phyloP scores from a whole-genome alignment of 2,113 vertebrate genomes.

The Tretioscincus oriximinensis region DNA sequence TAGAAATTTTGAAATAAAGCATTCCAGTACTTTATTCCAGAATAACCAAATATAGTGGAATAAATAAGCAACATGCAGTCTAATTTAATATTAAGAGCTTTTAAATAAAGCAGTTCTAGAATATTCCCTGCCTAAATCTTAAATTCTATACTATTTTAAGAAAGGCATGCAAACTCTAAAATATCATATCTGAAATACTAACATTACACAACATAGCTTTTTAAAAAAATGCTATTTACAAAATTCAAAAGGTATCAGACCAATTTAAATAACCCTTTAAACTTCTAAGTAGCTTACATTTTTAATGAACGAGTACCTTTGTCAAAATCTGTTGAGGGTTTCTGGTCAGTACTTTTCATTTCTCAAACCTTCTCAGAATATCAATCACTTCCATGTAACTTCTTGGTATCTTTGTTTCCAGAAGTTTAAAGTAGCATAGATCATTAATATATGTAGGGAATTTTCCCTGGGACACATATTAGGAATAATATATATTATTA shows the following conservation, averaged over 20 bases:
- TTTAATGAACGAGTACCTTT: constrained; percentile 12
- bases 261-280: constrained; percentile 13
- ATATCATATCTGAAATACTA: not conserved
- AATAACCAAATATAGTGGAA: too few species aligned
- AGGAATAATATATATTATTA: too few species aligned
- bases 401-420: constrained; percentile 7
- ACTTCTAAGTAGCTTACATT: constrained; percentile 7
- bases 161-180: not conserved
- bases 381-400: not conserved
- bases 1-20: too few species aligned
- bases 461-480: too few species aligned
- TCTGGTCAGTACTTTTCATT: not conserved
- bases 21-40: too few species aligned
- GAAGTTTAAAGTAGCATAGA: constrained; percentile 3
- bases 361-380: not conserved
- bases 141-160: too few species aligned
- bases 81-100: not conserved
- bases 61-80: too few species aligned
- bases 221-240: not conserved
- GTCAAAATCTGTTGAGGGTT: constrained; percentile 13
- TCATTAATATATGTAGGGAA: too few species aligned
- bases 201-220: not conserved
- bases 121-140: not conserved
- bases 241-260: constrained; percentile 1
- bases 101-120: not conserved